Evolutionary conservation across 2,113 vertebrate genomes (phyloP), one percentile per base, ranked within the genome.

Genomic region (Hippolais icterina): DNA sequence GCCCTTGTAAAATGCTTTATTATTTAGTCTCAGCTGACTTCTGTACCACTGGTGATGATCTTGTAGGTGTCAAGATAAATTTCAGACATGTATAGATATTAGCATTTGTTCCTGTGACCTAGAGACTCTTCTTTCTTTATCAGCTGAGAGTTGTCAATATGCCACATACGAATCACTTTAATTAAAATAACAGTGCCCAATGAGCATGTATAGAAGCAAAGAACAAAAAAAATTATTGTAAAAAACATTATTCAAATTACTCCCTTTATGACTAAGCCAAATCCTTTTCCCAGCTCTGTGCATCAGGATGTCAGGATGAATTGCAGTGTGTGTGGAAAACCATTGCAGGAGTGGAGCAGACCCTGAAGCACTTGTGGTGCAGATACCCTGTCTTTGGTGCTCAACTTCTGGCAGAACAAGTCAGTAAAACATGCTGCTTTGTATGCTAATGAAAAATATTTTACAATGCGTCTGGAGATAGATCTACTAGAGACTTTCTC

Each of bases 151-250:
- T 12, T 35, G 33, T n/a, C 92, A 63, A 21, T 50, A 28, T 4
- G 31, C 12, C 10, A 47, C 19, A 5, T 44, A 17, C 0, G 1
- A 57, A 53, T 69, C 23, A 33, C 9, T 2, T 3, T 60, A 52
- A 49, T 75, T 49, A 71, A 70, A 57, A 44, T 74, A 5, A 5
- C 18, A 11, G 21, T 71, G 9, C 31, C 18, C 31, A 35, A 6
- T 12, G 29, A 52, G 31, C 33, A 18, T 24, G 11, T 20, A n/a
- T 24, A 78, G 44, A 24, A 42, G 16, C 27, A 74, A 83, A 49
- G 15, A 81, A 25, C 11, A 84, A 41, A 69, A 83, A 37, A 6
- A 39, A 60, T 17, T 6, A 16, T 29, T 60, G 24, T 69, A 31
- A 76, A 71, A 77, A 20, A 28, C 5, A 6, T 6, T 31, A 47